Evolutionary conservation across 64 coral and sea anemone species (phyloP).

Genomic region (Montipora sp.): DNA sequence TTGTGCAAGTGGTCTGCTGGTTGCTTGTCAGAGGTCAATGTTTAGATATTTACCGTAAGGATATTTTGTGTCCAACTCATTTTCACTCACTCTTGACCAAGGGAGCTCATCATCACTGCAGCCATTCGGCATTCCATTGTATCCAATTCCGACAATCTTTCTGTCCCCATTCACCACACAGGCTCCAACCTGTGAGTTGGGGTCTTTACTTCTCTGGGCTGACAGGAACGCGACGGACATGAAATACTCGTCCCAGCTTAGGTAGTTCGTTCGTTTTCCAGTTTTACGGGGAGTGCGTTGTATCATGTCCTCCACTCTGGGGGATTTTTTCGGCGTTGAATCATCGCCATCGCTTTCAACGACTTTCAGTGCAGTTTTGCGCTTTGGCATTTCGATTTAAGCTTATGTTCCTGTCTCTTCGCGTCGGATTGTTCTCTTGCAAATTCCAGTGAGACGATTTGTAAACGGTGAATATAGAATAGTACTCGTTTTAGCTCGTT

Average conservation of each 20-base stretch:
- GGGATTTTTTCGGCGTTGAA: background rate
- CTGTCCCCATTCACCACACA: conserved; percentile 86
- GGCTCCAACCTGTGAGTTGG: conserved; percentile 84
- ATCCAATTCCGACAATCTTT: conserved; percentile 96
- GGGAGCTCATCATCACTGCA: conserved; percentile 90
- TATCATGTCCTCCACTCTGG: background rate
- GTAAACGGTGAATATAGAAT: background rate
- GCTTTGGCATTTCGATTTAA: background rate
- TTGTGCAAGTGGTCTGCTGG: too few species aligned
- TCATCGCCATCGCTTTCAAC: background rate
- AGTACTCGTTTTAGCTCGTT: too few species aligned
- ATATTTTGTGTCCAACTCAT: conserved; percentile 90
- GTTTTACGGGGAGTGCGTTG: background rate
- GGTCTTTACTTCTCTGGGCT: conserved; percentile 93
- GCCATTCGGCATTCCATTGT: conserved; percentile 97
- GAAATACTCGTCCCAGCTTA: conserved; percentile 94
- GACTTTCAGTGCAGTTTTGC: background rate
- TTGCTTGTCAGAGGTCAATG: background rate
- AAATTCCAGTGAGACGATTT: too few species aligned
- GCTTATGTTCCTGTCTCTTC: background rate
- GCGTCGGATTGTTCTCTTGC: too few species aligned
- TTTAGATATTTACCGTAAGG: conserved; percentile 71
- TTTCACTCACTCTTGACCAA: conserved; percentile 72
- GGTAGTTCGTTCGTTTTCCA: conserved; percentile 77
- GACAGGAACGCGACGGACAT: conserved; percentile 95